Evolutionary conservation across 2,888 invertebrate genomes (phyloP), one percentile per base, ranked within the genome.

Genomic region (Pardosa pseudoannulata): DNA sequence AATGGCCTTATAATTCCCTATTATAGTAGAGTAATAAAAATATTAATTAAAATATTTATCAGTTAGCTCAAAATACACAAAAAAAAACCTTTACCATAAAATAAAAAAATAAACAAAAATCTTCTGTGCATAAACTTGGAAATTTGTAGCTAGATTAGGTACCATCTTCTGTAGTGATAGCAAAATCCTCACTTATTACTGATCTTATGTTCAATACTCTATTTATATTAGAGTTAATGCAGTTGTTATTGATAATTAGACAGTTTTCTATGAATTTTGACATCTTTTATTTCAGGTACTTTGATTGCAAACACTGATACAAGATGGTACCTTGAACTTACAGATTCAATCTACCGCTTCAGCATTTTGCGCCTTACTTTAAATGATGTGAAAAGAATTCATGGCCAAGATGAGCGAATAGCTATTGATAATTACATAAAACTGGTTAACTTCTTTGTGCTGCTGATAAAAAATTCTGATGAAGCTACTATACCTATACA

Each of bases 401-500:
- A 93, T 90, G 93, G 93, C n/a, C 89, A 91, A 89, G 91, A 93
- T 89, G 93, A 93, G 89, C 90, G 92, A 28, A 92, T 93, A 41
- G 90, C 92, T 7, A 89, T 92, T 1, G 90, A 90, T 64, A 92
- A 93, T 88, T 93, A 92, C 88, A 90, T 92, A 79, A 90, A 92
- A 88, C 91, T 91, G 29, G 91, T 93, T 11, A 92, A 92, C 88
- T 93, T 93, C 89, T 93, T 91, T 89, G 91, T 92, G 80, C 91
- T 92, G 88, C 82, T 93, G 23, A 92, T 93, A 50, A 89, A 90
- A 71, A 92, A 92, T 90, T 90, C 92, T 31, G 92, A 93, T 81
- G 39, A n/a, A 7, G 2, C 39, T 13, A 9, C 36, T 1, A 13
- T 13, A 28, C 32, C 32, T 13, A 75, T 62, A 27, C 86, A 86